These are phyloP conservation scores for Synergus laeviventris DNA, from an alignment of 2,888 invertebrate genomes.

Conservation along the genomic window DNA sequence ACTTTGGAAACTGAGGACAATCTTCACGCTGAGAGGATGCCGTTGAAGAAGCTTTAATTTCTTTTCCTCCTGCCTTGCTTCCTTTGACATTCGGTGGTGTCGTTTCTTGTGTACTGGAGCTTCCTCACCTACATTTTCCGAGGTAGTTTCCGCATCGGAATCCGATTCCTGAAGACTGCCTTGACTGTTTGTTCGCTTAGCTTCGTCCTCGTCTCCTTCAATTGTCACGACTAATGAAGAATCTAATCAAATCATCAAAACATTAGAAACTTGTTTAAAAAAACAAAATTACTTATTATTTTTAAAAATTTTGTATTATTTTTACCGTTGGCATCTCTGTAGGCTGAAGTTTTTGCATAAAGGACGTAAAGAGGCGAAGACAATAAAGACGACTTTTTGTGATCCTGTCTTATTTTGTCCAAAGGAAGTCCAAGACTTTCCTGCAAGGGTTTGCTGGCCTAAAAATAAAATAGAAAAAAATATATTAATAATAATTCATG, in stretches of 20 bases:
- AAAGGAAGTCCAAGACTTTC: conserved; percentile 89
- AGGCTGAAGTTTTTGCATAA: conserved; percentile 90
- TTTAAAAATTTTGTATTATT: conserved; percentile 5
- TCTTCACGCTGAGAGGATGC: conserved; percentile 85
- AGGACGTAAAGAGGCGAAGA: conserved; percentile 91
- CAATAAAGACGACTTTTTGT: conserved; percentile 85
- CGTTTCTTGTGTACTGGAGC: conserved; percentile 80
- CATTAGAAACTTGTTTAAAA: background rate
- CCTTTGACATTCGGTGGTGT: conserved; percentile 81
- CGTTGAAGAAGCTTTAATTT: conserved; percentile 82
- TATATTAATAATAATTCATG: conserved; percentile 18
- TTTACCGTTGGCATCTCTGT: conserved; percentile 85
- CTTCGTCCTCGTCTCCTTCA: conserved; percentile 78
- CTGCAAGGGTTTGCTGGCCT: conserved; percentile 92
- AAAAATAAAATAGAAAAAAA: conserved; percentile 61
- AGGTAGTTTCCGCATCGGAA: conserved; percentile 81
- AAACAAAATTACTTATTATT: background rate
- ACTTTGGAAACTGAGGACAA: conserved; percentile 80
- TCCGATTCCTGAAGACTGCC: conserved; percentile 82
- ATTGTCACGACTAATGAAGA: conserved; percentile 69
- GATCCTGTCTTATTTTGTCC: conserved; percentile 87
- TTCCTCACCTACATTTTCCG: conserved; percentile 76
- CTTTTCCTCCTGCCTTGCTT: conserved; percentile 84
- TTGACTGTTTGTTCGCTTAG: conserved; percentile 77
- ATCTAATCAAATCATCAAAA: conserved; percentile 56